Percentiles rank a stretch among this genome's conserved stretches.
These are phyloP conservation scores for Nicator chloris DNA, from an alignment of 2,113 vertebrate genomes.

Conservation along the genomic window DNA sequence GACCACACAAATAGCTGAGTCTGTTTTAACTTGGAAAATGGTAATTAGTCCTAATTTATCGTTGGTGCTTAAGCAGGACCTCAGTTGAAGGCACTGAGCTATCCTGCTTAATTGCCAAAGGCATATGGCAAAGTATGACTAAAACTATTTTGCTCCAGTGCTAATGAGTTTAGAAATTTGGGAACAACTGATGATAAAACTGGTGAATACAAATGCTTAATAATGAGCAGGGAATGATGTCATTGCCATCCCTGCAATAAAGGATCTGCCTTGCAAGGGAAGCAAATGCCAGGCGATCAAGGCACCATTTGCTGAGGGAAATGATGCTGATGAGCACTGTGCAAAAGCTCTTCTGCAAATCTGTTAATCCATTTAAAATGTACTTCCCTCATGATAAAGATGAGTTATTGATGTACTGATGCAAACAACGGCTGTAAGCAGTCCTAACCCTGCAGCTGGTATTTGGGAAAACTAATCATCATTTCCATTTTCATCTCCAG, in stretches of 20 bases:
- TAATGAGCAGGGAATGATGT: not conserved
- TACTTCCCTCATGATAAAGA: not conserved
- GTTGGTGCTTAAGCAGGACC: not conserved
- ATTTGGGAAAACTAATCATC: not conserved
- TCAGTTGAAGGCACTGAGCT: not conserved
- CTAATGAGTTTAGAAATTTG: not conserved
- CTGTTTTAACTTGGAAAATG: not conserved
- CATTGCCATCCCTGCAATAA: not conserved
- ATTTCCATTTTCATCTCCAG: not conserved
- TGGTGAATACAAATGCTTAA: not conserved
- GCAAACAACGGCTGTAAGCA: not conserved
- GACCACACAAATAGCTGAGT: not conserved
- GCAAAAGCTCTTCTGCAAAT: not conserved
- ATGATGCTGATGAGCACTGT: not conserved
- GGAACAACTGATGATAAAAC: not conserved
- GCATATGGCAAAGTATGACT: constrained; percentile 17
- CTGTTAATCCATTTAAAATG: constrained; percentile 1
- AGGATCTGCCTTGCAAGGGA: not conserved
- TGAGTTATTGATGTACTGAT: not conserved
- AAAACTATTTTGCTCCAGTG: not conserved
- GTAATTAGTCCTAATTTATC: not conserved
- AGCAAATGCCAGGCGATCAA: not conserved
- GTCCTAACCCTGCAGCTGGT: not conserved
- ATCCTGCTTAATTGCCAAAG: not conserved
- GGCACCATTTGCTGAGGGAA: not conserved